Evolutionary conservation across 2,797 vertebrate species (phyloP).

Genomic region (Rhabdophis nuchalis): DNA sequence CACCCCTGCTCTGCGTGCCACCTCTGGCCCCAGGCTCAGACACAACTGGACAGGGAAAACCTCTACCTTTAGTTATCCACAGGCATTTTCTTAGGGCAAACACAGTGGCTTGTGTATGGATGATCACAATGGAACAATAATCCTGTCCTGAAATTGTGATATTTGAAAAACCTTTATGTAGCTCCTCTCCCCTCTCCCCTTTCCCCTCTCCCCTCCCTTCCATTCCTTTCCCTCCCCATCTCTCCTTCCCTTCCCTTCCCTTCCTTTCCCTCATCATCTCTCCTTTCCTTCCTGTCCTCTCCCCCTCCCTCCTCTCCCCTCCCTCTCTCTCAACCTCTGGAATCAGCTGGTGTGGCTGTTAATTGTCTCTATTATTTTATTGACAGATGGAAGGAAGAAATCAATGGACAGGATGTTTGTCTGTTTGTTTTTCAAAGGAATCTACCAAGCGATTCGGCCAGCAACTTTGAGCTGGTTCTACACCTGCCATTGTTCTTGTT

Average conservation of each 20-base stretch:
- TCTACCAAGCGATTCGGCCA: slow-evolving; percentile 23
- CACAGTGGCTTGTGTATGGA: too few relatives aligned
- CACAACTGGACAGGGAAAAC: not conserved
- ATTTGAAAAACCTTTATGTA: too few relatives aligned
- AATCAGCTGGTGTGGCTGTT: slow-evolving; percentile 34
- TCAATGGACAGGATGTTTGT: slow-evolving; percentile 23
- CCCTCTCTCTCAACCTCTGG: not conserved
- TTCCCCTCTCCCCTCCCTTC: too few relatives aligned
- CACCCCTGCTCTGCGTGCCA: too few relatives aligned
- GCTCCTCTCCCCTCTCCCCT: too few relatives aligned
- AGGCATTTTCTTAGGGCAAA: not conserved
- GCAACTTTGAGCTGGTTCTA: slow-evolving; percentile 13
- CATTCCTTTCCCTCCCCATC: too few relatives aligned
- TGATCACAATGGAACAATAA: too few relatives aligned
- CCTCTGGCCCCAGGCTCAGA: not conserved
- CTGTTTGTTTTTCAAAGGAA: not conserved
- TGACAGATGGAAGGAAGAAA: slow-evolving; percentile 39
- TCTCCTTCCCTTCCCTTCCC: too few relatives aligned
- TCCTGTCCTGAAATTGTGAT: too few relatives aligned
- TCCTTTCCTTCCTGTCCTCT: not conserved
- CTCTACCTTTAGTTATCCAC: not conserved
- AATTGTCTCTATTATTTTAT: slow-evolving; percentile 51
- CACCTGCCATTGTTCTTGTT: not conserved
- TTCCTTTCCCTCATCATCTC: too few relatives aligned
- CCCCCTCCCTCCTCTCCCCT: not conserved